Evolutionary conservation across 2,113 vertebrate species (phyloP), one percentile per base, ranked within the genome.

Genomic region (Dasyornis broadbenti): DNA sequence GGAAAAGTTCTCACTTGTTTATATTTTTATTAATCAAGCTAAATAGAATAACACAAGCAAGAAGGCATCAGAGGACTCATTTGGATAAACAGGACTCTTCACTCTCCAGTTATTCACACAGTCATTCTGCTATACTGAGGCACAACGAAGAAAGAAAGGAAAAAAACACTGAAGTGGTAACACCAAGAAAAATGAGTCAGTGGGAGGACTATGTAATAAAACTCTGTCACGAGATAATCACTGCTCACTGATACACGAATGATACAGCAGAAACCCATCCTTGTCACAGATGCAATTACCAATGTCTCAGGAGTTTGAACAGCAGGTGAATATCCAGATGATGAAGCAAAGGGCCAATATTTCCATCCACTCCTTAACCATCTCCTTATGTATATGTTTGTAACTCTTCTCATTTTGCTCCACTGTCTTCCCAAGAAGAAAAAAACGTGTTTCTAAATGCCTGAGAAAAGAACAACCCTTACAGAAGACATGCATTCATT

Each of bases 351-450:
- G 40, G 49, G 22, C 17, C 40, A 16, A 11, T 15, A 53, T 64
- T 69, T 88, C 56, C 28, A 45, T 71, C 4, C 2, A 1, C 40
- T 80, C 52, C 7, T 3, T 73, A 72, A 61, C 14, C 15, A 11
- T 50, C 39, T 88, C n/a, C 39, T 69, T 39, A 21, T 60, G 9
- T n/a, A 22, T 12, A 2, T 1, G 0, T 2, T 3, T 47, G 5
- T 31, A 50, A 31, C 1, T 0, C 39, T 78, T 86, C 56, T 28
- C 4, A 0, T 42, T 71, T 93, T 83, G 50, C 44, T 76, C 14
- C 19, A 4, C 31, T 56, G 6, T 57, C 42, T 90, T 87, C 33
- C 39, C 21, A 35, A 63, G 20, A 63, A 33, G 24, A 10, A 7
- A 35, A 68, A 68, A 39, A 13, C 35, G 1, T 28, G n/a, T 53